Base-by-base conservation (phyloP, 2,888 invertebrate genomes). In the Epinotia nisella region DNA sequence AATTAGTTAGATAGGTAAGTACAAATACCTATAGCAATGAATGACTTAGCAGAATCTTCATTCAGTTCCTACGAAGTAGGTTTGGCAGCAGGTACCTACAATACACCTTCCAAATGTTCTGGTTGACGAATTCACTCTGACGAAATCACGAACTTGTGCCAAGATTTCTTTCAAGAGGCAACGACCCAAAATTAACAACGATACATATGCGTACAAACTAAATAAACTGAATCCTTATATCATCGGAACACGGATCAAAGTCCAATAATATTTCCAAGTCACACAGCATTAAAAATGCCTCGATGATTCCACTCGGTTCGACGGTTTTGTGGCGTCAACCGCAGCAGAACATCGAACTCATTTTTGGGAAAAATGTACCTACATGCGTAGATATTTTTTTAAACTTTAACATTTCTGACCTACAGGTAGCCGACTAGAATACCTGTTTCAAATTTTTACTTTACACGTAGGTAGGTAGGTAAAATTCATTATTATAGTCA, bases 161-260 rank as follows among this genome's bases (percentile, higher is more conserved):
- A 92, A 92, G 89, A 90, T 91, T 90, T 90, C 87, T 90, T 89
- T 86, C 79, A 84, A 87, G 88, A 88, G 92, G 85, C 92, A 92
- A 90, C 87, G 92, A 92, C 92, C 92, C 88, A 82, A 82, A 80
- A 78, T 77, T 75, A 77, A 78, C 85, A 79, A 78, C 74, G 75
- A 78, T 81, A 76, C 71, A 70, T 74, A 75, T 79, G 76, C 72
- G 72, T 62, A 62, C n/a, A 24, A n/a, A 45, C 13, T 0, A 69
- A 49, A 55, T 74, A 61, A 59, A 17, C 19, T 15, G 45, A 58
- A 7, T 21, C 60, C 72, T 82, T 85, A 82, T 69, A 0, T 0
- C 39, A 1, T 45, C 0, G 49, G 0, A 0, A 49, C 85, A 90
- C 75, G 76, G 85, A 76, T 74, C 29, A 81, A 68, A 82, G 75